Conservation (phyloP, 92 coral and sea anemone species). For the Parazoanthus darwini region DNA sequence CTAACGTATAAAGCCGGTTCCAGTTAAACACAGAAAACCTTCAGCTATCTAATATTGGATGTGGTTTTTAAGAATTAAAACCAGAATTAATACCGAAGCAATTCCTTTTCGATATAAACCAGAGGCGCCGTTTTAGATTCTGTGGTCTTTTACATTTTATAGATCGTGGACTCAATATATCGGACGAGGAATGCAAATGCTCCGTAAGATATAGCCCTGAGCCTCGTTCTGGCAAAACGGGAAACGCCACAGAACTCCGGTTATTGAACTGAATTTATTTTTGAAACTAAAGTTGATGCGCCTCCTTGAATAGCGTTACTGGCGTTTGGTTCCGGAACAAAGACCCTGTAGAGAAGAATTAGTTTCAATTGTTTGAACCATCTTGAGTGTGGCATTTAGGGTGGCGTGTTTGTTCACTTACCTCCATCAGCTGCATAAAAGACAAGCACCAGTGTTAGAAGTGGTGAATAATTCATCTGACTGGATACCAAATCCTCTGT, state of each 20-base stretch:
- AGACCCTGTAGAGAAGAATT: neutral
- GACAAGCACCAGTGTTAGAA: slow-evolving; percentile 36
- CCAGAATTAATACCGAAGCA: too few relatives aligned
- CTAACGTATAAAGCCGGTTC: too few relatives aligned
- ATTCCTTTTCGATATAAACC: too few relatives aligned
- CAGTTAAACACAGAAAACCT: too few relatives aligned
- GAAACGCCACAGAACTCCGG: neutral
- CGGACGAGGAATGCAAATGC: too few relatives aligned
- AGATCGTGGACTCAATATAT: too few relatives aligned
- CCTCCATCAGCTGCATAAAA: slow-evolving; percentile 28
- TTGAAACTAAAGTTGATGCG: neutral
- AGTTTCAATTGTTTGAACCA: neutral
- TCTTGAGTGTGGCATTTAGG: neutral
- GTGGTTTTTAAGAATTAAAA: too few relatives aligned
- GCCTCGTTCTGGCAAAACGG: neutral
- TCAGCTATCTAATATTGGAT: too few relatives aligned
- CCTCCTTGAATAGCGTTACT: neutral
- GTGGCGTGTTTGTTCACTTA: slow-evolving; percentile 5
- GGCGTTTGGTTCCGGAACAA: neutral
- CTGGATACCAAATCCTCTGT: neutral
- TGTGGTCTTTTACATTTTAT: too few relatives aligned
- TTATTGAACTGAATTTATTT: too few relatives aligned
- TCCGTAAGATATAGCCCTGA: too few relatives aligned
- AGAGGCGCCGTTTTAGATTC: too few relatives aligned
- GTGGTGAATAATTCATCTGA: slow-evolving; percentile 34